Evolutionary conservation across 2,113 vertebrate genomes (phyloP), one percentile per base, ranked within the genome.

Genomic region (Helogale parvula): DNA sequence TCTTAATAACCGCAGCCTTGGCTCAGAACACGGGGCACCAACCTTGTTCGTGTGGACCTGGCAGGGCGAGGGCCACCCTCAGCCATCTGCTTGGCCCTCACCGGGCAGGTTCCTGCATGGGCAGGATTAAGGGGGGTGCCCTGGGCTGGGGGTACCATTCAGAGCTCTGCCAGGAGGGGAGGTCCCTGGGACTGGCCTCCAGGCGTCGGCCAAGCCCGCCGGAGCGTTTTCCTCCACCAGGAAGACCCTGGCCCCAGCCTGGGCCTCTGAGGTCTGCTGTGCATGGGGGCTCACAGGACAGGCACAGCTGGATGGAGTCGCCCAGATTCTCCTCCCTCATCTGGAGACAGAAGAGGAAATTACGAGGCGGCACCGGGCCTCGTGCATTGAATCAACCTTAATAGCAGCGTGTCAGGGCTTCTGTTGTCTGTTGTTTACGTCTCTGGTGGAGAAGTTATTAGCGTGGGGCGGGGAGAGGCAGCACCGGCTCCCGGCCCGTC

Each of bases 391-490:
- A 90, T 94, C 96, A 68, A 54, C 76, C 2, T 0, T 97, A 98
- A 97, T 98, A 89, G 97, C 69, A 92, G 88, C 5, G 4, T 95
- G 97, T 72, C n/a, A 25, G 31, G 41, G 45, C 60, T 4, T 25
- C 8, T 60, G 79, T 29, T 47, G n/a, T 71, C 35, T 66, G 69
- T n/a, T 96, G 97, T 97, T 96, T 96, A 91, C 7, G 11, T 82
- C 92, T 69, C 90, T 76, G 50, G 33, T 4, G 17, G 54, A 52
- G 47, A 82, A 57, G 68, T 97, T 83, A 95, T 96, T 95, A 96
- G 91, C 1, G 35, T 0, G 0, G 79, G 91, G 93, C 21, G 7
- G 47, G 79, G 31, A n/a, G 23, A 29, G 38, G 68, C 47, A 35
- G n/a, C 16, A 21, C 27, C 65, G 0, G 5, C 38, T 90, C 41